These are phyloP conservation scores for Aegithalos caudatus DNA, from an alignment of 2,113 vertebrate species.

Conservation along the genomic window DNA sequence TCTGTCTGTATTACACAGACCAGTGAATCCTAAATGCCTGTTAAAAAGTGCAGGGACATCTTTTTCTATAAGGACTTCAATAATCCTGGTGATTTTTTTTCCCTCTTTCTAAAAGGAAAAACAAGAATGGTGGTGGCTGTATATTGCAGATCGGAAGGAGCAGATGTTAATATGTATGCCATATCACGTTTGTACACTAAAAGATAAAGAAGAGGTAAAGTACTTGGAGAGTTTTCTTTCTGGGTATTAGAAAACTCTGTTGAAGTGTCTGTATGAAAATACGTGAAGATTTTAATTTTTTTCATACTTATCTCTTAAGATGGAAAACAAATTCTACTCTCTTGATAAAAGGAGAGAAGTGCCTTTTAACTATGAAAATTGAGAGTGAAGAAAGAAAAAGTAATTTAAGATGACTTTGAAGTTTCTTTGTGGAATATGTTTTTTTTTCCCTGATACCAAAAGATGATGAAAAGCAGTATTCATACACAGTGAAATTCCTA, in stretches of 20 bases:
- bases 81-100: background rate
- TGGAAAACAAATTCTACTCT: background rate
- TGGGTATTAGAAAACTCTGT: background rate
- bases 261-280: background rate
- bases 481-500: background rate
- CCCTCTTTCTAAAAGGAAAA: conserved; percentile 79
- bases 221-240: background rate
- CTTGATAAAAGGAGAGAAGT: background rate
- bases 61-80: background rate
- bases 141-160: conserved; percentile 94
- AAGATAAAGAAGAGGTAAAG: conserved; percentile 93
- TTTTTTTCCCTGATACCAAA: background rate
- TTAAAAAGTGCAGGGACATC: background rate
- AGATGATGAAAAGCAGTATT: background rate
- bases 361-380: background rate
- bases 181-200: conserved; percentile 95
- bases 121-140: conserved; percentile 99
- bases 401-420: background rate
- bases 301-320: background rate
- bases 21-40: background rate
- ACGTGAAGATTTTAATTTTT: background rate
- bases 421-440: background rate
- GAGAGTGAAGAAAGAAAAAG: background rate
- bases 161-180: conserved; percentile 97
- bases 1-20: background rate